Conservation (phyloP, 2,797 vertebrate genomes). For the Centroberyx gerrardi region DNA sequence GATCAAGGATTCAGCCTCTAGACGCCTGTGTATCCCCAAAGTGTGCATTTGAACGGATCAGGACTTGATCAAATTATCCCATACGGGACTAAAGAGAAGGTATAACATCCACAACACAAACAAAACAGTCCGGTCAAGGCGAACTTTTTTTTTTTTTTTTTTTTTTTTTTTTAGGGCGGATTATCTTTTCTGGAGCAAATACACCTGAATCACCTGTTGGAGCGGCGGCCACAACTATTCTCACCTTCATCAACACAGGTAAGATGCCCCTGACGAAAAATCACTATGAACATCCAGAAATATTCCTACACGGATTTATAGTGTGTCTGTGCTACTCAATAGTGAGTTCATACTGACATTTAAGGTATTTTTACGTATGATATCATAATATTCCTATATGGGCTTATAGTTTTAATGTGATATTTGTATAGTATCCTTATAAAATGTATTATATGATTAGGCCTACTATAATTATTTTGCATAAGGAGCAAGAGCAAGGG, state of each 20-base stretch:
- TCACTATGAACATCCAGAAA: no score
- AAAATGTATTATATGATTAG: no score
- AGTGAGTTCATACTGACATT: no score
- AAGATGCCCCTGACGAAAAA: conserved; percentile 12
- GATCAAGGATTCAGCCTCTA: not conserved
- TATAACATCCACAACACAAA: not conserved
- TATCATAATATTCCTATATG: no score
- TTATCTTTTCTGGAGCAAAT: not conserved
- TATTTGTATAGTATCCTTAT: no score
- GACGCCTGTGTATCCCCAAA: not conserved
- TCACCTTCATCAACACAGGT: conserved; percentile 40
- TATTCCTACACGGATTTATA: no score
- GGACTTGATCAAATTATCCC: not conserved
- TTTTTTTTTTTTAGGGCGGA: not conserved
- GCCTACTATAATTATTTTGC: no score
- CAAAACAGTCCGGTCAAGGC: no score
- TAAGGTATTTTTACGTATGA: no score
- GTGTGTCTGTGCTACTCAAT: no score
- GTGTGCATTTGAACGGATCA: conserved; percentile 1
- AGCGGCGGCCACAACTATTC: not conserved
- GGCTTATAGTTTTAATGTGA: no score
- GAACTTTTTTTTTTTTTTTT: not conserved
- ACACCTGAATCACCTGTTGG: conserved; percentile 46
- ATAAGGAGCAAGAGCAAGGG: no score
- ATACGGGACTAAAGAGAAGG: not conserved